phyloP scores from a whole-genome alignment of 2,113 vertebrate species.

The Petrocephalus microphthalmus region DNA sequence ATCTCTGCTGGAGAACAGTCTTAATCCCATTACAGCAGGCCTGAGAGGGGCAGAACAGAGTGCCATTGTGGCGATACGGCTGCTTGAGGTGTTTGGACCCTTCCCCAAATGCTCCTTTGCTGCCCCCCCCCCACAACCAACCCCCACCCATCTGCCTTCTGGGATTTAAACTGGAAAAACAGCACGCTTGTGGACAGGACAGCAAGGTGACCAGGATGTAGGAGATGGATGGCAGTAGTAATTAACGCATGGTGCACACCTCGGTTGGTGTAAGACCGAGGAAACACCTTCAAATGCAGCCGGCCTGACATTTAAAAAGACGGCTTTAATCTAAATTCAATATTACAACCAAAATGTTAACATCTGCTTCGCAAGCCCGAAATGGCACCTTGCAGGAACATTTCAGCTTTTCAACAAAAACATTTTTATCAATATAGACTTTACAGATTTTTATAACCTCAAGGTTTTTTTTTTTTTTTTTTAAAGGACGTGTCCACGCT shows the following conservation, averaged over 20 bases:
- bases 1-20: slow-evolving; percentile 25
- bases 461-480: not conserved
- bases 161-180: not conserved
- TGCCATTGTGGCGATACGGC: slow-evolving; percentile 29
- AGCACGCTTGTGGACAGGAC: not conserved
- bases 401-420: not conserved
- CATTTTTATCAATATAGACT: not conserved
- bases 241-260: not conserved
- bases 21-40: slow-evolving; percentile 46
- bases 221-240: not conserved
- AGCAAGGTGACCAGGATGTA: not conserved
- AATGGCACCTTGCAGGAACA: not conserved
- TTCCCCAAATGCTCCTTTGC: not conserved
- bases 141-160: not conserved
- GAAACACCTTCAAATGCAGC: not conserved
- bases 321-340: not conserved
- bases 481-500: not conserved
- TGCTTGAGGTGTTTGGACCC: slow-evolving; percentile 14
- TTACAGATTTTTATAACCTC: not conserved
- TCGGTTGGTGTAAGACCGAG: not conserved
- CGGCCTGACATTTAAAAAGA: slow-evolving; percentile 5
- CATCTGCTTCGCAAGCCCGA: not conserved
- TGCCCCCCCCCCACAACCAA: not conserved
- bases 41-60: slow-evolving; percentile 31
- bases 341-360: not conserved